Conservation (phyloP, 2,888 invertebrate genomes). For the Tetanocera ferruginea region DNA sequence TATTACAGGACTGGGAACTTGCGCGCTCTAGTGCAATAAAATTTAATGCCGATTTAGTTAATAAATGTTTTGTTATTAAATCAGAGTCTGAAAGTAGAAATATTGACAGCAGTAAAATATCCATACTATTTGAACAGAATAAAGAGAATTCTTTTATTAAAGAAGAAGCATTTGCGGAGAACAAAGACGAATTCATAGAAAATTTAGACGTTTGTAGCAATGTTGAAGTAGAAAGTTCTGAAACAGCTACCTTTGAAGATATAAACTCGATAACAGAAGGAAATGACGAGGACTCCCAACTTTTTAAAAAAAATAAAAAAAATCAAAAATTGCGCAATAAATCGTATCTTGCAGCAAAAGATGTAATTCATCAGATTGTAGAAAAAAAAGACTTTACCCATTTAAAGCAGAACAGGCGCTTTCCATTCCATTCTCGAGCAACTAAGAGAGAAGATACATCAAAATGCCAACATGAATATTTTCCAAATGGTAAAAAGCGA, state of each 20-base stretch:
- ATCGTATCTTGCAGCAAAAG: slow-evolving; percentile 61
- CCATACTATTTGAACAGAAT: slow-evolving; percentile 13
- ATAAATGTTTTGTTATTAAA: slow-evolving; percentile 51
- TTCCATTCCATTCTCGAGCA: slow-evolving; percentile 70
- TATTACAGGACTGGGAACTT: slow-evolving; percentile 72
- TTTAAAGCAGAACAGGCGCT: slow-evolving; percentile 76
- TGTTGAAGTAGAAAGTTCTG: slow-evolving; percentile 65
- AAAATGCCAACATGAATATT: slow-evolving; percentile 76
- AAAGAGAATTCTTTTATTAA: not conserved
- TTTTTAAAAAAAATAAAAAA: slow-evolving; percentile 55
- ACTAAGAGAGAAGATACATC: slow-evolving; percentile 75
- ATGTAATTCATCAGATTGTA: slow-evolving; percentile 57
- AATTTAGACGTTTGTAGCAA: slow-evolving; percentile 67
- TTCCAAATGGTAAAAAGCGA: slow-evolving; percentile 77
- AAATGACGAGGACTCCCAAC: slow-evolving; percentile 41
- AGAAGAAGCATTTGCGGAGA: slow-evolving; percentile 47
- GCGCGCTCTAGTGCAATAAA: slow-evolving; percentile 73
- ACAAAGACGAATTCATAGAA: slow-evolving; percentile 63
- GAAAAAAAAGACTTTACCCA: slow-evolving; percentile 69
- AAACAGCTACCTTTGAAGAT: slow-evolving; percentile 55
- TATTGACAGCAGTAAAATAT: slow-evolving; percentile 41
- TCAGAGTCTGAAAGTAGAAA: slow-evolving; percentile 13
- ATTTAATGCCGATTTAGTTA: slow-evolving; percentile 56
- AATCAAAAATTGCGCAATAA: slow-evolving; percentile 55
- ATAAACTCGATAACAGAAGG: slow-evolving; percentile 53